Conservation (phyloP, 2,113 vertebrate species). For the Oryzias melastigma region DNA sequence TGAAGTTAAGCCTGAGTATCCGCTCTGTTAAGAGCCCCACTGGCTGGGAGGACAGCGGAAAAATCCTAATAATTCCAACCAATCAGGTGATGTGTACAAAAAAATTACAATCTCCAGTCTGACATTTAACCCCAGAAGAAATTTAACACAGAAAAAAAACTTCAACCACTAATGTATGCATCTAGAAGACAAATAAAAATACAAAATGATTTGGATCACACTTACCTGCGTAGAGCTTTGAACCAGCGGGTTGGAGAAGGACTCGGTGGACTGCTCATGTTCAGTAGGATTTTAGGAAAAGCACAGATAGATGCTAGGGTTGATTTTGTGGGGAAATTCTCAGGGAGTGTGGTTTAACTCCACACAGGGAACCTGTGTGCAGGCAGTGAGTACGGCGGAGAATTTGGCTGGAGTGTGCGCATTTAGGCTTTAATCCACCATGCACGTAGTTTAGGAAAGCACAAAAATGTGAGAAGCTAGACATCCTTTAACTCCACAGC, state of each 20-base stretch:
- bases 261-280: conserved; percentile 60
- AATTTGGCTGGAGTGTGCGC: not conserved
- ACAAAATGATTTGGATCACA: not conserved
- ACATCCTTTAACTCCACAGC: not conserved
- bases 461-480: not conserved
- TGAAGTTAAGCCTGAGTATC: conserved; percentile 24
- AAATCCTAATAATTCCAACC: conserved; percentile 38
- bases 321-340: not conserved
- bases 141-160: not conserved
- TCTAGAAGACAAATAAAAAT: not conserved
- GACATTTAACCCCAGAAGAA: not conserved
- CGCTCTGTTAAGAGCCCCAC: conserved; percentile 24
- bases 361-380: not conserved
- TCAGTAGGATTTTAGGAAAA: not conserved
- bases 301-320: not conserved
- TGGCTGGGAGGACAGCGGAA: conserved; percentile 11
- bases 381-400: conserved; percentile 1
- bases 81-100: conserved; percentile 46
- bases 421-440: conserved; percentile 33
- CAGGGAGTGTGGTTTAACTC: not conserved
- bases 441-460: conserved; percentile 1
- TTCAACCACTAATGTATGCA: not conserved
- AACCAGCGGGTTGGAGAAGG: conserved; percentile 69
- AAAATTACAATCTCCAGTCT: conserved; percentile 7
- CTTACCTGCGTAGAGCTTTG: conserved; percentile 65